These are phyloP conservation scores for Drosophila nigromelanica DNA, from an alignment of 1,140 invertebrate species.

Conservation along the genomic window DNA sequence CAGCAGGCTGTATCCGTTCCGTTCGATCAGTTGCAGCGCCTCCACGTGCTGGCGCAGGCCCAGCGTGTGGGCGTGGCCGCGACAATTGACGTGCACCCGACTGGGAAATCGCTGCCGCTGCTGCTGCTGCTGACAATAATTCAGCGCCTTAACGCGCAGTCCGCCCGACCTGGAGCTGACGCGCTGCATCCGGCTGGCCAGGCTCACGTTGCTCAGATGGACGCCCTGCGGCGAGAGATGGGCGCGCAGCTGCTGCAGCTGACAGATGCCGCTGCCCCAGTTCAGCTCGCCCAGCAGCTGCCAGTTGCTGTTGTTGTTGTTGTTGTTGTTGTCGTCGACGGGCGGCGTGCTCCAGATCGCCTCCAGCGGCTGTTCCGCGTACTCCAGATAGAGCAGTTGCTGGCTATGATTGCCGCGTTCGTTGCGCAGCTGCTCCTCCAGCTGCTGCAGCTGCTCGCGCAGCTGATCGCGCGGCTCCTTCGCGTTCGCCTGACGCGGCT, in stretches of 20 bases:
- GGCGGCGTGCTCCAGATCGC: slow-evolving; percentile 31
- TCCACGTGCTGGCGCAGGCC: slow-evolving; percentile 61
- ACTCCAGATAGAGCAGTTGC: slow-evolving; percentile 65
- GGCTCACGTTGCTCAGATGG: slow-evolving; percentile 38
- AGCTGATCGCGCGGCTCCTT: slow-evolving; percentile 3
- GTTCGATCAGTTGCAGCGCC: slow-evolving; percentile 28
- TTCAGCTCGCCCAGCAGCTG: not conserved
- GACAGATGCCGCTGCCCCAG: slow-evolving; percentile 21
- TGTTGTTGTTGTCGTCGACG: too few relatives aligned
- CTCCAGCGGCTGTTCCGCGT: slow-evolving; percentile 23
- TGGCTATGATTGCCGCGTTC: slow-evolving; percentile 1
- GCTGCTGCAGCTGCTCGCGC: slow-evolving; percentile 8
- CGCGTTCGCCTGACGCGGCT: not conserved
- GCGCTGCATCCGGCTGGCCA: slow-evolving; percentile 13
- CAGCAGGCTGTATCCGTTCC: slow-evolving; percentile 13
- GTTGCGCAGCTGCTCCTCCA: slow-evolving; percentile 1
- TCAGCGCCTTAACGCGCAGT: slow-evolving; percentile 51
- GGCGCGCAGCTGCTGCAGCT: slow-evolving; percentile 38
- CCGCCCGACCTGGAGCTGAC: not conserved
- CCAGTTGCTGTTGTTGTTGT: slow-evolving; percentile 15
- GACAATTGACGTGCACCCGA: slow-evolving; percentile 55
- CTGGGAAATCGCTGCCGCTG: slow-evolving; percentile 40
- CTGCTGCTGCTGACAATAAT: slow-evolving; percentile 46
- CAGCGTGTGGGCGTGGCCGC: slow-evolving; percentile 40
- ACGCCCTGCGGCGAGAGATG: slow-evolving; percentile 35